Base-by-base conservation (phyloP, 1,140 invertebrate species). In the Leptonema lineaticorne region DNA sequence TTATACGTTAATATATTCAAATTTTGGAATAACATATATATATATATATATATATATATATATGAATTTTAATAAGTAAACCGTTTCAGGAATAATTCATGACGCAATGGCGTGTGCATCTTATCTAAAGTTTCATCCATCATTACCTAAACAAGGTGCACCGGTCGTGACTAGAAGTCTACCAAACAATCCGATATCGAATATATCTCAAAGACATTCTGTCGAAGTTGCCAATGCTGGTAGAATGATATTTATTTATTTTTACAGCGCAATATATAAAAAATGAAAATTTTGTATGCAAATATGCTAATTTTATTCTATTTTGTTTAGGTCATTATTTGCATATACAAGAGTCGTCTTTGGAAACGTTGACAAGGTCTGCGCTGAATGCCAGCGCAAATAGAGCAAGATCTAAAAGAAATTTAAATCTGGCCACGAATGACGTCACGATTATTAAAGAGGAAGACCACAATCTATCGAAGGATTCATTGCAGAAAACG, bases 51-150 rank as follows among this genome's bases (percentile, higher is more conserved):
- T 37, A 37, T 7, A 37, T 37, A 8, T 8, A n/a, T 37, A 37
- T 8, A 37, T 37, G n/a, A n/a, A n/a, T 48, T 64, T 45, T 14
- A n/a, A 16, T 24, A 41, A 24, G 18, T 63, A 22, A 68, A 69
- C 41, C 16, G 9, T 29, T 53, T 6, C 69, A 83, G 84, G 94
- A 1, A 91, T 98, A 45, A 94, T 97, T 0, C 94, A 97, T 77
- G 96, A 99, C 78, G 95, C 95, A 4, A 98, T 98, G 90, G 95
- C 96, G 0, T 96, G 94, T 76, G 94, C 96, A 0, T 94, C 95
- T 3, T 98, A 95, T 76, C 82, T 99, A 0, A 97, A 97, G 80
- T 98, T 98, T 77, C 94, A 97, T 79, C 95, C 94, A 5, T 88
- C 88, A 18, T 79, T 96, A 63, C 90, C 91, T 4, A 94, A 94